These are phyloP conservation scores for Ormia ochracea DNA, from an alignment of 2,888 invertebrate genomes.

Conservation along the genomic window DNA sequence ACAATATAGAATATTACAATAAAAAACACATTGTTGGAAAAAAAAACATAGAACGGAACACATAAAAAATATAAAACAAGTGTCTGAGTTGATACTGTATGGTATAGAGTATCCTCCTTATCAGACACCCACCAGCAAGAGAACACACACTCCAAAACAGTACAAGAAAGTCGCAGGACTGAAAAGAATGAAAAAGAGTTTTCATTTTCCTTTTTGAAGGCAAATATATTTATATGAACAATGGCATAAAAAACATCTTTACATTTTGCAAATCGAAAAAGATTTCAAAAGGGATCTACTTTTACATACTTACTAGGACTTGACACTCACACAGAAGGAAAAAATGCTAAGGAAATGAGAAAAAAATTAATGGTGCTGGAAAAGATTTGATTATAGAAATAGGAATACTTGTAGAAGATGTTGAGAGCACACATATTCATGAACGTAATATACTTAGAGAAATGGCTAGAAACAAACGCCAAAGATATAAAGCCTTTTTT, in stretches of 20 bases:
- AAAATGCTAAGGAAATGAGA: conserved; percentile 11
- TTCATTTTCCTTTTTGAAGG: conserved; percentile 26
- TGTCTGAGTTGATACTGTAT: conserved; percentile 19
- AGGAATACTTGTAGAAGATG: conserved; percentile 29
- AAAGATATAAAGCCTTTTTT: conserved; percentile 8
- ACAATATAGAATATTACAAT: conserved; percentile 47
- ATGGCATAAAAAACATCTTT: conserved; percentile 31
- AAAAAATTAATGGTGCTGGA: conserved; percentile 50
- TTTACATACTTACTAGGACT: conserved; percentile 42
- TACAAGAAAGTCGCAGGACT: conserved; percentile 11
- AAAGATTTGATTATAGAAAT: conserved; percentile 57
- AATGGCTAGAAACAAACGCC: not conserved
- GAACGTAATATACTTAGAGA: not conserved
- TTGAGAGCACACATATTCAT: not conserved
- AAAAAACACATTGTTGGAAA: conserved; percentile 55
- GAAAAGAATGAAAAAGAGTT: conserved; percentile 43
- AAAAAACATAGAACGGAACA: conserved; percentile 16
- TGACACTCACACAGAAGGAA: not conserved
- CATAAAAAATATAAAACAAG: conserved; percentile 43
- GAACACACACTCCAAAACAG: conserved; percentile 3
- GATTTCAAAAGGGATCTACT: conserved; percentile 54
- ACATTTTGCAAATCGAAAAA: conserved; percentile 59
- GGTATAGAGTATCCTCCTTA: conserved; percentile 39
- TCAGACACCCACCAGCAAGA: conserved; percentile 51
- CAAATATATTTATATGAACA: conserved; percentile 9